These are phyloP conservation scores for Coenonympha glycerion DNA, from an alignment of 2,888 invertebrate genomes.

Conservation along the genomic window DNA sequence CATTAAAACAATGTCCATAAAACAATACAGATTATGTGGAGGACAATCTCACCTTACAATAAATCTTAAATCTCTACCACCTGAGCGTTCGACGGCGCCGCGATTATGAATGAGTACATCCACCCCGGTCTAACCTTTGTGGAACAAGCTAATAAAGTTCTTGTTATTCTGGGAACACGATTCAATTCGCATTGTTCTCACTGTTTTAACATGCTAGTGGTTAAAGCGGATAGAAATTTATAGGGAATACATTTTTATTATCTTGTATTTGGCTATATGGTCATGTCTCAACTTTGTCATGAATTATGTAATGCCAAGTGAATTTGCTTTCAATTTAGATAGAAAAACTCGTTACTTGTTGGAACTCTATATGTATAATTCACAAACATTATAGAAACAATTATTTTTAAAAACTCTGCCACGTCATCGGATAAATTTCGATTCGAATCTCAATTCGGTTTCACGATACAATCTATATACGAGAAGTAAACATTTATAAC, in stretches of 20 bases:
- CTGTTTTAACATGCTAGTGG: not conserved
- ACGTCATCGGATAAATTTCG: too few species aligned
- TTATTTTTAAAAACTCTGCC: too few species aligned
- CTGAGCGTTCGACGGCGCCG: constrained; percentile 68
- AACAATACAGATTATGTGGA: constrained; percentile 48
- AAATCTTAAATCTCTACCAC: constrained; percentile 71
- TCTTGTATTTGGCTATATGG: not conserved
- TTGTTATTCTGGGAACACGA: constrained; percentile 30
- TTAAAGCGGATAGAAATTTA: not conserved
- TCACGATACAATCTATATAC: too few species aligned
- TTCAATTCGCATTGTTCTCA: constrained; percentile 29
- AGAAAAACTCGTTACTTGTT: too few species aligned
- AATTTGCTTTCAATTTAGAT: too few species aligned
- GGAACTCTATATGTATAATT: too few species aligned
- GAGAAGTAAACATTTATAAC: too few species aligned
- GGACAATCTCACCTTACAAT: constrained; percentile 63
- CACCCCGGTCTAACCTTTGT: constrained; percentile 33
- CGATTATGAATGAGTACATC: constrained; percentile 64
- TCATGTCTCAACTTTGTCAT: too few species aligned
- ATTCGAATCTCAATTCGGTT: too few species aligned
- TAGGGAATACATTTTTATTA: too few species aligned
- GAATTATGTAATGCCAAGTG: too few species aligned
- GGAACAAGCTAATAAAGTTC: constrained; percentile 31
- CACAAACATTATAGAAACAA: too few species aligned
- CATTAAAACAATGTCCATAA: constrained; percentile 26